Conservation (phyloP, 2,888 invertebrate genomes). For the Portevinia maculata region DNA sequence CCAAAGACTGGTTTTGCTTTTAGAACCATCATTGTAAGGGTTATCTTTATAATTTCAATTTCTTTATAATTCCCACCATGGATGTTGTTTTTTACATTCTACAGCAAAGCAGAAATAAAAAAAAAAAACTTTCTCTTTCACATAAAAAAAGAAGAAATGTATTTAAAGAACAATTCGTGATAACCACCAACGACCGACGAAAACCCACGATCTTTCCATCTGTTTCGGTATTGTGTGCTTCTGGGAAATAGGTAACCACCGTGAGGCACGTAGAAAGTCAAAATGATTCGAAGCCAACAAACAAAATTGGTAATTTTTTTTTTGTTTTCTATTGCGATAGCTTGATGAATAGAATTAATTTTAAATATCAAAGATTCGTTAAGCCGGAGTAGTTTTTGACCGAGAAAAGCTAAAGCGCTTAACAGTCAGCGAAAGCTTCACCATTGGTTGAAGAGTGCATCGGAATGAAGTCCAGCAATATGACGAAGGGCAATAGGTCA, state of each 20-base stretch:
- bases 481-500: constrained; percentile 25
- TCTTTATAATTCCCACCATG: not conserved
- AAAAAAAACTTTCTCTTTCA: constrained; percentile 57
- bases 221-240: constrained; percentile 6
- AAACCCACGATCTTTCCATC: constrained; percentile 25
- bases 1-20: not conserved
- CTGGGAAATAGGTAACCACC: constrained; percentile 64
- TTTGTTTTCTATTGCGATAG: constrained; percentile 15
- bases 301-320: constrained; percentile 17
- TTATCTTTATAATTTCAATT: no score
- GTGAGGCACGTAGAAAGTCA: constrained; percentile 52
- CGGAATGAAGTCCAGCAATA: constrained; percentile 3
- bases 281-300: constrained; percentile 5
- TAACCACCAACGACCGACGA: constrained; percentile 9
- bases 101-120: constrained; percentile 9
- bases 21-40: not conserved
- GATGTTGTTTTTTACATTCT: not conserved
- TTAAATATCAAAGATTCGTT: constrained; percentile 18
- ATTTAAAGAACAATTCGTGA: constrained; percentile 18
- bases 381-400: constrained; percentile 2
- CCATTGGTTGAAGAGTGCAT: no score
- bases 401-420: not conserved
- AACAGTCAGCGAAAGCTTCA: no score
- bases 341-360: not conserved
- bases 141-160: not conserved